These are phyloP conservation scores for Loriculus beryllinus DNA, from an alignment of 2,797 vertebrate genomes.

Conservation along the genomic window DNA sequence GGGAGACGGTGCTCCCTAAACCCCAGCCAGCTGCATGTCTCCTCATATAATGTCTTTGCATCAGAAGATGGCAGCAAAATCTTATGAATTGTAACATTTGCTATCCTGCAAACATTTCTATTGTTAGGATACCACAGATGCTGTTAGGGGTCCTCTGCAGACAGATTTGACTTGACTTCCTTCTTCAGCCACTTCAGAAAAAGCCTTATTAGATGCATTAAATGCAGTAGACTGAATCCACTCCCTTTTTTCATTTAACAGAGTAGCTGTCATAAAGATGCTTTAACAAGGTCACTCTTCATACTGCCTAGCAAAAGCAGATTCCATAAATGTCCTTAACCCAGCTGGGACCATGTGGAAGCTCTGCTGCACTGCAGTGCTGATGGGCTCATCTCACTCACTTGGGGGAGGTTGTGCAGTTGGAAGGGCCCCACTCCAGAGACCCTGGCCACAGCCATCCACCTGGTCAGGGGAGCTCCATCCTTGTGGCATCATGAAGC, in stretches of 20 bases:
- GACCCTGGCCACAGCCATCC: too few relatives aligned
- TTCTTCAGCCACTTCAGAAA: neutral
- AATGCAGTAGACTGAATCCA: neutral
- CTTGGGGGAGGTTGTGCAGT: fast-evolving
- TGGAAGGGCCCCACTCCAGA: neutral
- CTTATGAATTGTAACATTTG: slow-evolving; percentile 1
- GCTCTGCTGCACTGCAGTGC: neutral
- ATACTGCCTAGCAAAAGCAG: neutral
- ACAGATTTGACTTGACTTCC: neutral
- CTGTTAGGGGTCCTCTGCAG: neutral
- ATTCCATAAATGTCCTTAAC: neutral
- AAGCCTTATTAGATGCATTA: neutral
- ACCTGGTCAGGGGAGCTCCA: fast-evolving
- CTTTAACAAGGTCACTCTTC: fast-evolving
- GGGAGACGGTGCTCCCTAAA: neutral
- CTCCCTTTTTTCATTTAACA: neutral
- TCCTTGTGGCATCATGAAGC: fast-evolving
- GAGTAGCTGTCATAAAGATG: neutral
- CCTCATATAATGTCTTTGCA: slow-evolving; percentile 12
- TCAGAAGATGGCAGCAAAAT: slow-evolving; percentile 81
- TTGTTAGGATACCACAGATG: neutral
- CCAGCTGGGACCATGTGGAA: neutral
- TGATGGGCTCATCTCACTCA: neutral
- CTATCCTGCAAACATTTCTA: neutral
- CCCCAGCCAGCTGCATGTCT: neutral